Evolutionary conservation across 2,888 invertebrate genomes (phyloP).

Genomic region (Cheilosia pagana): DNA sequence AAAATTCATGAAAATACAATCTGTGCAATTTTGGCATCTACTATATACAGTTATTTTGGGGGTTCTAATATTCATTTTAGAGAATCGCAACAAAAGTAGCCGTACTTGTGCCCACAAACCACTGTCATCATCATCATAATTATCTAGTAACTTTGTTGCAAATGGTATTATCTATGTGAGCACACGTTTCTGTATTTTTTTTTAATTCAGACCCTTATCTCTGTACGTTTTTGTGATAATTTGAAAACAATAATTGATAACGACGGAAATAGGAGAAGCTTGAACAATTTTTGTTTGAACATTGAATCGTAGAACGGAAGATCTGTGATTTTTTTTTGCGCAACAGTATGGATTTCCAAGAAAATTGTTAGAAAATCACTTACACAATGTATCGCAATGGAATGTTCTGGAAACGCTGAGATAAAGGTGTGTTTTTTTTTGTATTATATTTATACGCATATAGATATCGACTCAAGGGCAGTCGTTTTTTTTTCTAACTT

Average conservation of each 20-base stretch:
- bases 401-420: background rate
- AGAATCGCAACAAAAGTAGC: too few relatives aligned
- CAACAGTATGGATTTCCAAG: background rate
- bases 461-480: too few relatives aligned
- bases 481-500: too few relatives aligned
- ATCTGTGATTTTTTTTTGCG: background rate
- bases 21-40: too few relatives aligned
- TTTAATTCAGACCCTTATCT: conserved; percentile 40
- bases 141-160: background rate
- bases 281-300: background rate
- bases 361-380: conserved; percentile 1
- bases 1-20: background rate
- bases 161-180: background rate
- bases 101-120: too few relatives aligned
- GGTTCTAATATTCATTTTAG: too few relatives aligned
- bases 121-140: background rate
- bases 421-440: background rate
- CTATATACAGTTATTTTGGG: too few relatives aligned
- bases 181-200: conserved; percentile 4
- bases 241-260: conserved; percentile 43
- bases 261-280: conserved; percentile 3
- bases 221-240: conserved; percentile 26
- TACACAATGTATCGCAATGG: conserved; percentile 17
- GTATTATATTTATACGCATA: too few relatives aligned
- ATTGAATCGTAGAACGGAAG: background rate